These are phyloP conservation scores for Tanypteryx hageni DNA, from an alignment of 2,888 invertebrate species.

Conservation along the genomic window DNA sequence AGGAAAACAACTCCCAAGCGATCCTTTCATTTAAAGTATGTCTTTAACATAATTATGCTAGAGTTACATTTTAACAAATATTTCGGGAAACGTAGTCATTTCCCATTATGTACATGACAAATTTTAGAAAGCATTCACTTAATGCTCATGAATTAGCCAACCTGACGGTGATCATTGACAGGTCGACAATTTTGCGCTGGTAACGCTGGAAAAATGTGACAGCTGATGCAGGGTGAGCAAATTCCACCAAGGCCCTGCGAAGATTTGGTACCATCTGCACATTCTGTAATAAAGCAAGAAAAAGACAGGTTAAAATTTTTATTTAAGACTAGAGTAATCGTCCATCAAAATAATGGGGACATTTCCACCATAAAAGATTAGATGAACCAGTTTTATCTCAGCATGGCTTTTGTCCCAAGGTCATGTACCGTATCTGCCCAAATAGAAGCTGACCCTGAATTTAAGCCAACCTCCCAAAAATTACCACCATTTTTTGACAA, in stretches of 20 bases:
- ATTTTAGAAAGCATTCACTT: background rate
- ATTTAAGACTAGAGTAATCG: no score
- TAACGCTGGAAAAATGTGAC: conserved; percentile 78
- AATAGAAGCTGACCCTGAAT: no score
- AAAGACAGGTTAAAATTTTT: no score
- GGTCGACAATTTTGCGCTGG: conserved; percentile 78
- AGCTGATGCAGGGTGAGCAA: conserved; percentile 78
- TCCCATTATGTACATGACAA: background rate
- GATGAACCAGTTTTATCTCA: no score
- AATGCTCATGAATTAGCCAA: conserved; percentile 57
- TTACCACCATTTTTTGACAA: no score
- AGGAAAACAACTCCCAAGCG: no score
- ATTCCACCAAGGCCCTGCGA: conserved; percentile 73
- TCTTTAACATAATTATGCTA: background rate
- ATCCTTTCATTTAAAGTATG: background rate
- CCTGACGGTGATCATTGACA: conserved; percentile 77
- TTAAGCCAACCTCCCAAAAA: no score
- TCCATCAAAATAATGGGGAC: no score
- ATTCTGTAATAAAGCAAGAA: conserved; percentile 73
- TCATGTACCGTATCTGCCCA: no score
- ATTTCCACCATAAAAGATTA: no score
- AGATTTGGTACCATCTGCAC: conserved; percentile 74
- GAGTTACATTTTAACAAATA: background rate
- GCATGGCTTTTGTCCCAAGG: no score
- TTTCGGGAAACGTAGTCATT: background rate